phyloP scores from a whole-genome alignment of 2,797 vertebrate species.

The Gymnopithys bicolor region DNA sequence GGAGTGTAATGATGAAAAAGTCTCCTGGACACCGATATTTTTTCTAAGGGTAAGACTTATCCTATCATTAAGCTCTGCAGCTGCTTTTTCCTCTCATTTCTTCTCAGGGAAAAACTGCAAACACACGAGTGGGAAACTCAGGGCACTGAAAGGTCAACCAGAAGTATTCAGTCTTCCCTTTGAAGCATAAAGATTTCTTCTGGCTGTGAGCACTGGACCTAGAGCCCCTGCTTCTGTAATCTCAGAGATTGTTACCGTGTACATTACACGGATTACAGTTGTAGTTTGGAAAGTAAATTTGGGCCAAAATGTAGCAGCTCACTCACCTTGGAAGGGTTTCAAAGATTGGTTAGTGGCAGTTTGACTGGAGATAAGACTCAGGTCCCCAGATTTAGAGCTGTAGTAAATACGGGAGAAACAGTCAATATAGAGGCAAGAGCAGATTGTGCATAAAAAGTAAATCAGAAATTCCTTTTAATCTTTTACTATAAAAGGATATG shows the following conservation, averaged over 20 bases:
- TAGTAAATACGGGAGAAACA: not conserved
- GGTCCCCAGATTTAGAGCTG: not conserved
- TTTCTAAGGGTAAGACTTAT: not conserved
- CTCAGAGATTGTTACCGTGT: not conserved
- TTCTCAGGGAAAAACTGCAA: not conserved
- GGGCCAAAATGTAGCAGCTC: not conserved
- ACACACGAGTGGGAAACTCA: not conserved
- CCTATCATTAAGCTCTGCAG: not conserved
- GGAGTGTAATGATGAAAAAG: not conserved
- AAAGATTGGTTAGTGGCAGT: not conserved
- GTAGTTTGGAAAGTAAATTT: not conserved
- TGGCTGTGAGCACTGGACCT: not conserved
- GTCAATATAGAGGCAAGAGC: not conserved
- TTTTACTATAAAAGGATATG: not conserved
- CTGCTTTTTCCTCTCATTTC: not conserved
- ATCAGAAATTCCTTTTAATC: not conserved
- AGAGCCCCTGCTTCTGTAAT: not conserved
- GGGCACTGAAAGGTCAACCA: not conserved
- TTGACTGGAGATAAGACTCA: not conserved
- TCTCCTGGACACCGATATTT: not conserved
- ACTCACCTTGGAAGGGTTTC: not conserved
- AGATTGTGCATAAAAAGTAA: not conserved
- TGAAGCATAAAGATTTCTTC: not conserved
- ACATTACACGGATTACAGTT: accelerated
- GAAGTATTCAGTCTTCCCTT: not conserved